Conservation (phyloP, 2,113 vertebrate species). For the Eurystomus gularis region DNA sequence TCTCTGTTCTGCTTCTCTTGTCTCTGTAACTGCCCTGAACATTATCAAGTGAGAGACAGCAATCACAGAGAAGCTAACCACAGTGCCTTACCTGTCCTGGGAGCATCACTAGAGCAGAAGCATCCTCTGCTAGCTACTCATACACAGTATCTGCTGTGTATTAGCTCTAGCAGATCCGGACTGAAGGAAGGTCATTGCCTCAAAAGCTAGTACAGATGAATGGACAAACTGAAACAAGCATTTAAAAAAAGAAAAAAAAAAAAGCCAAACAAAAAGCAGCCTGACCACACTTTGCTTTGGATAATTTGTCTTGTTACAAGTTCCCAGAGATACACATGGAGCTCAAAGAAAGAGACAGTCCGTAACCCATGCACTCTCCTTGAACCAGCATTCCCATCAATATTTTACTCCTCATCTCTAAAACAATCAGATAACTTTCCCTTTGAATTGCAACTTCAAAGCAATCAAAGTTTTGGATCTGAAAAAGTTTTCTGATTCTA, state of each 20-base stretch:
- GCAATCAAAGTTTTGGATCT: not conserved
- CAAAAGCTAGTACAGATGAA: not conserved
- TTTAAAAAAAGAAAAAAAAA: not conserved
- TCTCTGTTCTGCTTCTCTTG: not conserved
- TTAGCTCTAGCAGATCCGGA: not conserved
- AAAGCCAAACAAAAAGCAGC: accelerated
- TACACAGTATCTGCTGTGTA: not conserved
- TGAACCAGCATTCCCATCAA: not conserved
- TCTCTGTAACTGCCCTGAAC: not conserved
- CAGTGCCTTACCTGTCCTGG: not conserved
- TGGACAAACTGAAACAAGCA: not conserved
- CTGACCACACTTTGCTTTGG: not conserved
- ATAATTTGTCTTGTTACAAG: not conserved
- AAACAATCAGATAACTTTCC: conserved; percentile 6
- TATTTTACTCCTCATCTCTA: not conserved
- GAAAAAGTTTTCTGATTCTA: not conserved
- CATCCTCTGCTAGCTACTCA: not conserved
- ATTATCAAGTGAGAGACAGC: not conserved
- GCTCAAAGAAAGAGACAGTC: not conserved
- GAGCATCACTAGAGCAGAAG: not conserved
- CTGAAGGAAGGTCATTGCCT: not conserved
- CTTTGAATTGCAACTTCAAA: conserved; percentile 46
- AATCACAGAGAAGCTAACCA: not conserved
- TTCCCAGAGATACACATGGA: not conserved
- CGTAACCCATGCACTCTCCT: not conserved